Evolutionary conservation across 2,888 invertebrate species (phyloP).

Genomic region (Lycocerus yunnanus): DNA sequence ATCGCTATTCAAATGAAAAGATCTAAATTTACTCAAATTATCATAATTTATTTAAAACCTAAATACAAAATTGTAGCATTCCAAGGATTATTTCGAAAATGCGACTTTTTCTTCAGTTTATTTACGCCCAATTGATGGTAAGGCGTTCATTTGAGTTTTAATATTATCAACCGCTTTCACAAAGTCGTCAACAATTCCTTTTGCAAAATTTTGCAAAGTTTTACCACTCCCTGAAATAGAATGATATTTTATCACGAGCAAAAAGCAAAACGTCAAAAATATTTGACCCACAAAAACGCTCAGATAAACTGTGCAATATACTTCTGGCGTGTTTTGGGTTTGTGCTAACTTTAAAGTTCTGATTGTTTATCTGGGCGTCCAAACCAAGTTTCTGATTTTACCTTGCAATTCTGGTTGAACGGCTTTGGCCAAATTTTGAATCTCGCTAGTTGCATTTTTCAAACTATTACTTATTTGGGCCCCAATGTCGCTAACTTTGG

Average conservation of each 20-base stretch:
- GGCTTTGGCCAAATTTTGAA: background rate
- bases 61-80: background rate
- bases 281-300: too few species aligned
- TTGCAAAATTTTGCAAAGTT: background rate
- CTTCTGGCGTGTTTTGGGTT: too few species aligned
- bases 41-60: too few species aligned
- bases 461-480: background rate
- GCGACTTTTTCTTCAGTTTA: background rate
- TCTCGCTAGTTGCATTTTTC: background rate
- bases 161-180: background rate
- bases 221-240: background rate
- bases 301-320: too few species aligned
- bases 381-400: too few species aligned
- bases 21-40: too few species aligned
- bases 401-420: background rate
- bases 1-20: too few species aligned
- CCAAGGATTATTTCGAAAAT: background rate
- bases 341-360: too few species aligned
- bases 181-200: background rate
- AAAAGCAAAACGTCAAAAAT: too few species aligned
- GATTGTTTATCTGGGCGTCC: too few species aligned
- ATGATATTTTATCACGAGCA: too few species aligned
- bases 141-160: background rate
- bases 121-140: background rate
- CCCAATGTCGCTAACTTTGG: background rate